Base-by-base conservation (phyloP, 2,888 invertebrate species). In the Drosophila algonquin region DNA sequence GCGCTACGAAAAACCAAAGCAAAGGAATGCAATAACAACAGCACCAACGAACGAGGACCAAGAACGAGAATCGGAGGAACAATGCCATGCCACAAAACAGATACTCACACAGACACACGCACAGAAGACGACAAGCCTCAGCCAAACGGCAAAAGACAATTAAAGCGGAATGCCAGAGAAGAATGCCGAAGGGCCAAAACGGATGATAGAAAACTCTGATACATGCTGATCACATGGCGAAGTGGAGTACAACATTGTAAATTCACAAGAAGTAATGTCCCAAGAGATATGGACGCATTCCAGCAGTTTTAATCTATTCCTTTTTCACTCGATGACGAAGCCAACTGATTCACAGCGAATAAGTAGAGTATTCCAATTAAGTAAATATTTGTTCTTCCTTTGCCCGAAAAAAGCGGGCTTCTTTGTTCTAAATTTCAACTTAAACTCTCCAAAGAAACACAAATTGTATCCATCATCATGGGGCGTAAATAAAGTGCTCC, bases 1-100 rank as follows among this genome's bases (percentile, higher is more conserved):
- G 84, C 89, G 84, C 89, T 79, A 65, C 77, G 88, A 82, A 82
- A 81, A 82, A 83, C 87, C 77, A 76, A 87, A 87, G 81, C 81
- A 84, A 89, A 78, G 81, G 87, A 83, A 88, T 86, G 77, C 75
- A 59, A 44, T 69, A 83, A 75, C 63, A 85, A 82, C 62, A 75
- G 67, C 51, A 63, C 45, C 53, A 63, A 67, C 16, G 68, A 54
- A 47, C 58, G 54, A 60, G 53, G 57, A 51, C 44, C 40, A 54
- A 48, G 56, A 51, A 59, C 40, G 47, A 57, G 40, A 54, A 47
- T 51, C 65, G 51, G 30, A 73, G 58, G 55, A 63, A 67, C 63
- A 70, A 63, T 76, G 52, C 61, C 64, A 62, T 76, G 52, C 61
- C 64, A 55, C 71, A 87, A n/a, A 51, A 30, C 21, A 40, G 68